phyloP scores from a whole-genome alignment of 2,113 vertebrate species.

The Pelecanoides urinatrix region DNA sequence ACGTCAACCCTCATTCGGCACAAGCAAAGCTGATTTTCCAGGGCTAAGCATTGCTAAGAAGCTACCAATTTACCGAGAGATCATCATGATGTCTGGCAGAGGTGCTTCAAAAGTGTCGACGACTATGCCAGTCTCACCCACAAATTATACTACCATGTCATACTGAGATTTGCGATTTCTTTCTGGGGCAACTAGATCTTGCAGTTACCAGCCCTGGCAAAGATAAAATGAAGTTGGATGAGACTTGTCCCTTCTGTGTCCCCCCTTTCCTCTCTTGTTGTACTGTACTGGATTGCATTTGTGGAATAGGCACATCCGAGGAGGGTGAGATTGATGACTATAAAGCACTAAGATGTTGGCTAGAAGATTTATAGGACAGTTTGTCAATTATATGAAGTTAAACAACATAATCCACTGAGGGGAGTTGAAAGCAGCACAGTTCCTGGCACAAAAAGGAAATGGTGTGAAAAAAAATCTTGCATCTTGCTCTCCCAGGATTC shows the following conservation, averaged over 20 bases:
- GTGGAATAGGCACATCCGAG: neutral
- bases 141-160: accelerated
- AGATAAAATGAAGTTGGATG: neutral
- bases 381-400: conserved; percentile 3
- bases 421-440: neutral
- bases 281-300: neutral
- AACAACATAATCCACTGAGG: neutral
- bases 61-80: neutral
- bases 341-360: neutral
- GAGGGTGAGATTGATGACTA: neutral
- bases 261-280: neutral
- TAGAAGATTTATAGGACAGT: conserved; percentile 14
- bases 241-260: neutral
- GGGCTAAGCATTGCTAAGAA: accelerated
- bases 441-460: neutral
- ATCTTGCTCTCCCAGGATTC: neutral
- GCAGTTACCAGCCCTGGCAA: neutral
- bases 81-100: neutral
- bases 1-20: neutral
- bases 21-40: neutral
- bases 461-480: neutral
- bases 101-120: neutral
- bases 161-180: neutral
- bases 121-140: neutral
- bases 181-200: neutral